Percentiles rank a stretch among this genome's conserved stretches.
These are phyloP conservation scores for Enteromius anoplus DNA, from an alignment of 2,797 vertebrate genomes.

Conservation along the genomic window DNA sequence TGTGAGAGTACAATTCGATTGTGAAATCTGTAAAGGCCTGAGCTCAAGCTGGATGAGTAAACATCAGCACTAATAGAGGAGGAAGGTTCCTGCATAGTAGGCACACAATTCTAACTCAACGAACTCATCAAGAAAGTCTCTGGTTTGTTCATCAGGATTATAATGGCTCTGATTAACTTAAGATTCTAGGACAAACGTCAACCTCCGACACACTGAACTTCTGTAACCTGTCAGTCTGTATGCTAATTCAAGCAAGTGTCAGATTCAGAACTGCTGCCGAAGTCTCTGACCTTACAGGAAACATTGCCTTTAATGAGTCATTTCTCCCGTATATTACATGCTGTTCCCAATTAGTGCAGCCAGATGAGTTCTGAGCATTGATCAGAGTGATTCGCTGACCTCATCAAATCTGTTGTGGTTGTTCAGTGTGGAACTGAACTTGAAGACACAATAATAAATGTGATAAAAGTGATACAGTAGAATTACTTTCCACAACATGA, in stretches of 20 bases:
- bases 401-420: not conserved
- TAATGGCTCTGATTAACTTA: slow-evolving; percentile 7
- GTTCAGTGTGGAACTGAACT: not conserved
- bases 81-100: not conserved
- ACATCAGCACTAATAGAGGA: slow-evolving; percentile 23
- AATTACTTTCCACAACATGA: not conserved
- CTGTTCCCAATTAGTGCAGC: not conserved
- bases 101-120: not conserved
- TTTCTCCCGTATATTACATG: not conserved
- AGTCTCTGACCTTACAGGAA: not conserved
- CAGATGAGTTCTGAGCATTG: not conserved
- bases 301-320: slow-evolving; percentile 4
- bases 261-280: not conserved
- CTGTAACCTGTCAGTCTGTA: not conserved
- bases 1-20: not conserved
- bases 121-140: slow-evolving; percentile 23
- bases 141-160: slow-evolving; percentile 15
- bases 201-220: not conserved
- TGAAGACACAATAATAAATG: not conserved
- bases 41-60: slow-evolving; percentile 10
- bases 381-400: not conserved
- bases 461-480: not conserved
- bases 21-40: not conserved
- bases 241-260: not conserved
- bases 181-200: slow-evolving; percentile 5